Conservation (phyloP, 2,888 invertebrate genomes). For the Unio delphinus region DNA sequence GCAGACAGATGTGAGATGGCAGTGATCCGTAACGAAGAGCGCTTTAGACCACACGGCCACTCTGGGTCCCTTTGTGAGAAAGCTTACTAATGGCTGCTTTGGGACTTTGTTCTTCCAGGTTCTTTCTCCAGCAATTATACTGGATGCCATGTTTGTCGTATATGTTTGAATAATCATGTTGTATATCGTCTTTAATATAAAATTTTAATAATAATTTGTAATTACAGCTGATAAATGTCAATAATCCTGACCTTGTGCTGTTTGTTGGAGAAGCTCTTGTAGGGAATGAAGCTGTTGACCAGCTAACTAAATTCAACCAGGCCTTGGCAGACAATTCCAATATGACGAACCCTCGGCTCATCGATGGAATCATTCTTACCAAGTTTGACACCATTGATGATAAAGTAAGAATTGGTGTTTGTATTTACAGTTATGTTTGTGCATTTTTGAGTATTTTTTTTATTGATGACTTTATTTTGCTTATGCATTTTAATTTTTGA, state of each 20-base stretch:
- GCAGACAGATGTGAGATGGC: too few species aligned
- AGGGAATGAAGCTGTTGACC: constrained; percentile 99
- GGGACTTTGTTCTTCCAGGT: too few species aligned
- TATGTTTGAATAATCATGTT: too few species aligned
- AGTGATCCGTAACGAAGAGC: too few species aligned
- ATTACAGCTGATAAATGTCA: constrained; percentile 89
- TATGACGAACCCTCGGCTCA: constrained; percentile 79
- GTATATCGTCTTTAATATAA: background rate
- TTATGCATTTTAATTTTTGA: too few species aligned
- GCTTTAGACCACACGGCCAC: too few species aligned
- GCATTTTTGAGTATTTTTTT: too few species aligned
- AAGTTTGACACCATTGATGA: constrained; percentile 99
- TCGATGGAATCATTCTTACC: constrained; percentile 98
- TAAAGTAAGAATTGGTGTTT: constrained; percentile 77
- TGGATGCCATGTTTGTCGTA: too few species aligned
- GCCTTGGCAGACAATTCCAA: constrained; percentile 92
- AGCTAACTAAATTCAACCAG: constrained; percentile 98
- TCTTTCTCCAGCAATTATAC: too few species aligned
- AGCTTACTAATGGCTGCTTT: too few species aligned
- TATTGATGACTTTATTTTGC: too few species aligned
- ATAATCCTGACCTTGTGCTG: constrained; percentile 97
- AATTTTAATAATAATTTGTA: background rate
- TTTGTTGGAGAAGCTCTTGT: constrained; percentile 99
- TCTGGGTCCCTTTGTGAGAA: too few species aligned
- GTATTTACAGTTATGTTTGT: background rate